These are phyloP conservation scores for Dasypolia templi DNA, from an alignment of 2,888 invertebrate species.

Conservation along the genomic window DNA sequence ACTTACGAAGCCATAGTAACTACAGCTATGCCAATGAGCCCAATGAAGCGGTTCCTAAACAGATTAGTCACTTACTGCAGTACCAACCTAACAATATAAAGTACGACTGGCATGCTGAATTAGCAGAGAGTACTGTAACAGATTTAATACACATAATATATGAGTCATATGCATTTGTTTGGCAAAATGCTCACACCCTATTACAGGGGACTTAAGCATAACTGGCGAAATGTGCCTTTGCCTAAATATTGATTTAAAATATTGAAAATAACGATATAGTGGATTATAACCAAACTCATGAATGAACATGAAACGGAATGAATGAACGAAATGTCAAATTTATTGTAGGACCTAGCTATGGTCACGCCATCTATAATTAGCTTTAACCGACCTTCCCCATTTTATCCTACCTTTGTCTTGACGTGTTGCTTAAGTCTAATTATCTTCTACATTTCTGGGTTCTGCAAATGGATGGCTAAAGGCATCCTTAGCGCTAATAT, in stretches of 20 bases:
- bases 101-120: constrained; percentile 11
- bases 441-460: not conserved
- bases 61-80: constrained; percentile 47
- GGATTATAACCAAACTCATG: too few species aligned
- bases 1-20: constrained; percentile 48
- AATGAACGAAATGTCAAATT: too few species aligned
- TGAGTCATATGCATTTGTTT: not conserved
- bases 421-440: not conserved
- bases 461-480: not conserved
- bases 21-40: constrained; percentile 20
- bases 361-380: too few species aligned
- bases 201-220: not conserved
- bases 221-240: not conserved
- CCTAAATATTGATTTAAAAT: too few species aligned
- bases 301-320: too few species aligned
- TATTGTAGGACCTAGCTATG: too few species aligned
- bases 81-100: constrained; percentile 14
- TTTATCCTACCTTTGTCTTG: not conserved
- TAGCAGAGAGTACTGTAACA: constrained; percentile 8
- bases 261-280: too few species aligned
- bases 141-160: not conserved
- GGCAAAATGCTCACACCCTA: not conserved
- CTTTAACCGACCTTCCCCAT: too few species aligned
- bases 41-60: constrained; percentile 45
- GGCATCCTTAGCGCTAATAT: not conserved